Conservation (phyloP, 2,888 invertebrate species). For the Tipula confusa region DNA sequence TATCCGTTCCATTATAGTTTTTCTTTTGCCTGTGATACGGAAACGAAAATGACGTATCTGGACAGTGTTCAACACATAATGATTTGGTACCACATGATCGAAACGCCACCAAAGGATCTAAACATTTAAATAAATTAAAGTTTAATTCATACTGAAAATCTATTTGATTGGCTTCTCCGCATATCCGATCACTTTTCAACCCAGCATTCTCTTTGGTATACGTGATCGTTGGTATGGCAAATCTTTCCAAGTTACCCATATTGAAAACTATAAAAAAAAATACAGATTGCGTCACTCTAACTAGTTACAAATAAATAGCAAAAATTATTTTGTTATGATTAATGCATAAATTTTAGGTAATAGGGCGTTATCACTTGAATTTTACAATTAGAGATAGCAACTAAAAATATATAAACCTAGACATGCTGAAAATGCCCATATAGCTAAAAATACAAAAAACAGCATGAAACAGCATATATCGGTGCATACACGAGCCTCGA, state of each 20-base stretch:
- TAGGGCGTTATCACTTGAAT: background rate
- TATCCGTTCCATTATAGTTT: background rate
- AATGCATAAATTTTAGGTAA: background rate
- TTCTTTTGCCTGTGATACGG: background rate
- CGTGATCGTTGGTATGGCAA: background rate
- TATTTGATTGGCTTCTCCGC: background rate
- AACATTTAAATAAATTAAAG: background rate
- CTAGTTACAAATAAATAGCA: background rate
- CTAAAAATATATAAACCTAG: background rate
- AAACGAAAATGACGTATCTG: background rate
- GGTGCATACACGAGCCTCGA: background rate
- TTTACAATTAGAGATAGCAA: background rate
- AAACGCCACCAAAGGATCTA: background rate
- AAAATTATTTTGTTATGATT: no score
- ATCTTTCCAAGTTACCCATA: background rate
- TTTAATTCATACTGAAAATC: background rate
- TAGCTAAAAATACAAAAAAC: background rate
- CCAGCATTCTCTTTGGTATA: background rate
- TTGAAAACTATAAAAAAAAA: background rate
- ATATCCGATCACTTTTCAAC: background rate
- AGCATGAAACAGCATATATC: conserved; percentile 13
- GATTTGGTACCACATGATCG: background rate
- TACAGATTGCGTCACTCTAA: background rate
- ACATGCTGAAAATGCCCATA: background rate
- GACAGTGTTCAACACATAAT: background rate